phyloP scores from a whole-genome alignment of 2,797 vertebrate genomes.

The Xerus rutilus region DNA sequence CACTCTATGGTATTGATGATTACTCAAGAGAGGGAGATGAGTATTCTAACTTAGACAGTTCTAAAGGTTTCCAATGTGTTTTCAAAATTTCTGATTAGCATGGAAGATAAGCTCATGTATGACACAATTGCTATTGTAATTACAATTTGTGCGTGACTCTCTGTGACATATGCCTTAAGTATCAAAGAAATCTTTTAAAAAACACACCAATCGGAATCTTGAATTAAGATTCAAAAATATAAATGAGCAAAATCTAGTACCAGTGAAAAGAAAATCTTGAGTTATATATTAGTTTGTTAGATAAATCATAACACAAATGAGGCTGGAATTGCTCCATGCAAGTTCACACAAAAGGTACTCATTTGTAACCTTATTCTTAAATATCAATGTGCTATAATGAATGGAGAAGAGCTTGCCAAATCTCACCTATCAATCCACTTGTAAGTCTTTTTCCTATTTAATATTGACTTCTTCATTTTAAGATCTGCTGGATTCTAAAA shows the following conservation, averaged over 20 bases:
- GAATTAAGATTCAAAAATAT: constrained; percentile 30
- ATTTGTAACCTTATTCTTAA: background rate
- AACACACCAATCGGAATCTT: background rate
- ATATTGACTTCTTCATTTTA: background rate
- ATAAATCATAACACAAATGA: background rate
- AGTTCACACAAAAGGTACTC: background rate
- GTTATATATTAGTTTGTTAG: background rate
- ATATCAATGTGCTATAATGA: background rate
- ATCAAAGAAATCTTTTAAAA: background rate
- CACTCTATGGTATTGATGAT: background rate
- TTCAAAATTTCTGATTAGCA: background rate
- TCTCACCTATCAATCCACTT: background rate
- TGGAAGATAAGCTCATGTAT: background rate
- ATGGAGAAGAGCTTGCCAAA: background rate
- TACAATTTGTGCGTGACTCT: background rate
- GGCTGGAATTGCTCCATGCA: background rate
- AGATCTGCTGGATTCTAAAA: background rate
- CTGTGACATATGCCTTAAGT: background rate
- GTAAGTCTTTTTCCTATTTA: background rate
- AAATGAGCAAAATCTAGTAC: background rate
- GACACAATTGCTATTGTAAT: background rate
- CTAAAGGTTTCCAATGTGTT: background rate
- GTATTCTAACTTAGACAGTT: background rate
- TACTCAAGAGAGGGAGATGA: background rate
- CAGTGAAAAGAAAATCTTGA: background rate